These are phyloP conservation scores for Lucilia cuprina DNA, from an alignment of 1,140 invertebrate genomes.

Conservation along the genomic window DNA sequence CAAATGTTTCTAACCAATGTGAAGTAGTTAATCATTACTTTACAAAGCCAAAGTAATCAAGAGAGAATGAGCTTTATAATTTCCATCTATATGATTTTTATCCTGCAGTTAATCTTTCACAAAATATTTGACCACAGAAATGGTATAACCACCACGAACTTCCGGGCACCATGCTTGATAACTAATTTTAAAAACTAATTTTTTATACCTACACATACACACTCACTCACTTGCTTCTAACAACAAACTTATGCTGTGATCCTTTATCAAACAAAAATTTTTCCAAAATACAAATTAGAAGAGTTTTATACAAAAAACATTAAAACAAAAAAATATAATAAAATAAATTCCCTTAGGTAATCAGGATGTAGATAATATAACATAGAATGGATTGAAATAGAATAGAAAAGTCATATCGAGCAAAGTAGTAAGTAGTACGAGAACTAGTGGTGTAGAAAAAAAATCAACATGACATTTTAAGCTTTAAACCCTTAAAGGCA, in stretches of 20 bases:
- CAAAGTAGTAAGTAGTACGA: not conserved
- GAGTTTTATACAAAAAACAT: slow-evolving; percentile 23
- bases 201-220: not conserved
- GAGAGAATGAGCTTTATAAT: not conserved
- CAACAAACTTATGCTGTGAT: not conserved
- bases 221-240: not conserved
- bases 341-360: slow-evolving; percentile 18
- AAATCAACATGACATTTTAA: slow-evolving; percentile 28
- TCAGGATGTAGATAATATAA: slow-evolving; percentile 32
- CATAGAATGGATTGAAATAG: not conserved
- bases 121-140: too few species aligned
- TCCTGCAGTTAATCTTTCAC: too few species aligned
- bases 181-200: not conserved
- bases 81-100: too few species aligned
- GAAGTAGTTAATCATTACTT: too few species aligned
- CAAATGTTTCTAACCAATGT: too few species aligned
- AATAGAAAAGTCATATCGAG: not conserved
- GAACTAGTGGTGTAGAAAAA: not conserved
- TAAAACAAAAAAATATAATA: not conserved
- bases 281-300: slow-evolving; percentile 26
- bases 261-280: slow-evolving; percentile 16
- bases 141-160: too few species aligned
- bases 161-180: too few species aligned
- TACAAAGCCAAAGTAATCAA: too few species aligned
- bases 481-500: slow-evolving; percentile 17